Percentiles rank a stretch among this genome's conserved stretches.
Evolutionary conservation across 2,113 vertebrate species (phyloP).

Genomic region (Chinchilla lanigera): DNA sequence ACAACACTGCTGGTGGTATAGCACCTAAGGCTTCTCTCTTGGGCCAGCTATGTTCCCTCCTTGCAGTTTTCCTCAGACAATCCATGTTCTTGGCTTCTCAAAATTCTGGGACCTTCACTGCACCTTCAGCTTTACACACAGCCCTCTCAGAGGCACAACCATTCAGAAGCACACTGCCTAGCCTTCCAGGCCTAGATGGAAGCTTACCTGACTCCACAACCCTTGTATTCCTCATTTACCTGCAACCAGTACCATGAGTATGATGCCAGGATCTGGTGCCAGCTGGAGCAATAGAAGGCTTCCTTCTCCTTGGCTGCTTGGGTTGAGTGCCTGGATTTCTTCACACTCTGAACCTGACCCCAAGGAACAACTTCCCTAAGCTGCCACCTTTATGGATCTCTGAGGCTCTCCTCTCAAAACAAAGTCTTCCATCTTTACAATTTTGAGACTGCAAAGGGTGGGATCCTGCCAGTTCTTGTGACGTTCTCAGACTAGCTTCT

Average conservation of each 20-base stretch:
- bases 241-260: background rate
- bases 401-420: background rate
- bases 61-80: background rate
- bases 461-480: background rate
- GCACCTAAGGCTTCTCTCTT: background rate
- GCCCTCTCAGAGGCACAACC: background rate
- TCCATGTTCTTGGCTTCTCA: background rate
- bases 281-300: background rate
- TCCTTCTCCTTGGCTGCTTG: background rate
- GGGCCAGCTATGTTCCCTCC: background rate
- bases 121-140: background rate
- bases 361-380: background rate
- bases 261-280: background rate
- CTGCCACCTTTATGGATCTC: background rate
- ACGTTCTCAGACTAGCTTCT: background rate
- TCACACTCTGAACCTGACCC: background rate
- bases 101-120: background rate
- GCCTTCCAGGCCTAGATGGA: background rate
- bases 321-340: background rate
- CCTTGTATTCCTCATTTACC: background rate
- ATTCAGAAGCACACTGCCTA: background rate
- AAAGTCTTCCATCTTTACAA: background rate
- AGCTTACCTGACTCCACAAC: background rate
- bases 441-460: background rate
- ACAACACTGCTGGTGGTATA: background rate